Evolutionary conservation across 2,888 invertebrate genomes (phyloP).

Genomic region (Beris chalybata): DNA sequence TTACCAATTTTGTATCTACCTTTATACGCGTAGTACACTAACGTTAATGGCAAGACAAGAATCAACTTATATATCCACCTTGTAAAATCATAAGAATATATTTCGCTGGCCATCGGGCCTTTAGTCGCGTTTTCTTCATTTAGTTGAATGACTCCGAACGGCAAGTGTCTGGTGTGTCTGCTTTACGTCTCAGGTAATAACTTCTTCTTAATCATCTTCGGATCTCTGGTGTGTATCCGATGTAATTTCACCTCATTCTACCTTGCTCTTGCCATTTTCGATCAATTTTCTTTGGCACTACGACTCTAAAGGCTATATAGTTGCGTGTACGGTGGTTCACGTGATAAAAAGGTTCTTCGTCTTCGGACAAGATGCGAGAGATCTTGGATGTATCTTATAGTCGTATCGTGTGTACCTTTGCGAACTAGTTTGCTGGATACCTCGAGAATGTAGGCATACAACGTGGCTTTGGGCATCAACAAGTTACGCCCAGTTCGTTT

Average conservation of each 20-base stretch:
- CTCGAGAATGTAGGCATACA: background rate
- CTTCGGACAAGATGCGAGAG: background rate
- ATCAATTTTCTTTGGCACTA: conserved; percentile 10
- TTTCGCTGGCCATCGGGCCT: conserved; percentile 18
- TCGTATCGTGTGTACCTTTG: conserved; percentile 2
- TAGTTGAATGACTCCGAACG: conserved; percentile 26
- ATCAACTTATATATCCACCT: background rate
- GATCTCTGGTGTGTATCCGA: conserved; percentile 4
- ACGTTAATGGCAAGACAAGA: conserved; percentile 9
- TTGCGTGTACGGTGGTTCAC: background rate
- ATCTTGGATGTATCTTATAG: background rate
- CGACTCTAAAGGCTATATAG: background rate
- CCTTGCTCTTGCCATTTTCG: conserved; percentile 5
- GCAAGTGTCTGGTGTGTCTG: conserved; percentile 32
- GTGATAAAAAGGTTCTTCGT: background rate
- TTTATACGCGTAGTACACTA: conserved; percentile 5
- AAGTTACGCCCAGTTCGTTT: conserved; percentile 40
- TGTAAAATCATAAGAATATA: conserved; percentile 4
- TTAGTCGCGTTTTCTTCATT: conserved; percentile 1
- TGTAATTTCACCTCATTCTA: conserved; percentile 12
- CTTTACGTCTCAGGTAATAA: conserved; percentile 35
- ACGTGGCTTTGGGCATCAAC: conserved; percentile 39
- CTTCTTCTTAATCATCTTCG: conserved; percentile 38
- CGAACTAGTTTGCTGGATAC: conserved; percentile 25
- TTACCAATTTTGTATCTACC: conserved; percentile 35